Percentiles rank a stretch among this genome's conserved stretches.
Conservation (phyloP, 2,888 invertebrate genomes). For the Euclidia mi region DNA sequence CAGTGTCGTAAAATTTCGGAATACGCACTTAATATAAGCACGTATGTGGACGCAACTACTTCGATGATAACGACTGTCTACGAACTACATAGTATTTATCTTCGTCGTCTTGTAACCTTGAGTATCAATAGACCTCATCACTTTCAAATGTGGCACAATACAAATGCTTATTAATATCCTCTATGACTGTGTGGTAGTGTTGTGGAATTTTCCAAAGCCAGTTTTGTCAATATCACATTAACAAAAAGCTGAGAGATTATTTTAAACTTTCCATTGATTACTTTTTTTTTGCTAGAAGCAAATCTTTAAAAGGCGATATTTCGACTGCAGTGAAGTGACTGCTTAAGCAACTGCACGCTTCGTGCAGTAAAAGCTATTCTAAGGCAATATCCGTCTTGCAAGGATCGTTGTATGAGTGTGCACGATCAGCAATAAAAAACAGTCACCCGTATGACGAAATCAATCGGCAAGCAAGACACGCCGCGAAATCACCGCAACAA, state of each 20-base stretch:
- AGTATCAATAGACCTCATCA: conserved; percentile 7
- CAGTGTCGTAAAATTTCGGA: conserved; percentile 44
- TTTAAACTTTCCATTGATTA: too few relatives aligned
- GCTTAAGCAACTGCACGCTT: too few relatives aligned
- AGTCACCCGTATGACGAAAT: conserved; percentile 11
- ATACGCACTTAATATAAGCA: conserved; percentile 35
- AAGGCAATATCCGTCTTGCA: conserved; percentile 18
- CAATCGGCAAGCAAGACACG: conserved; percentile 9
- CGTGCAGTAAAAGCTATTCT: background rate
- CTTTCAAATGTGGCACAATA: background rate
- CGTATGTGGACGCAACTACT: conserved; percentile 16
- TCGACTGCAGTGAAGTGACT: too few relatives aligned
- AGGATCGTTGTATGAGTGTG: conserved; percentile 9
- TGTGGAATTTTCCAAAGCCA: too few relatives aligned
- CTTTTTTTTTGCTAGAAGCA: too few relatives aligned
- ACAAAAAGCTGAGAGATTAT: too few relatives aligned
- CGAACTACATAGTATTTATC: conserved; percentile 5
- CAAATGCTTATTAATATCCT: too few relatives aligned
- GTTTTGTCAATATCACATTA: too few relatives aligned
- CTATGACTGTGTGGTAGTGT: too few relatives aligned
- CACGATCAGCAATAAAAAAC: background rate
- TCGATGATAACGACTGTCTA: conserved; percentile 2
- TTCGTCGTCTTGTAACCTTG: conserved; percentile 7
- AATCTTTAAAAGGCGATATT: too few relatives aligned
- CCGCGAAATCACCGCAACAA: background rate